Evolutionary conservation across 2,113 vertebrate species (phyloP).

Genomic region (Ameiurus melas): DNA sequence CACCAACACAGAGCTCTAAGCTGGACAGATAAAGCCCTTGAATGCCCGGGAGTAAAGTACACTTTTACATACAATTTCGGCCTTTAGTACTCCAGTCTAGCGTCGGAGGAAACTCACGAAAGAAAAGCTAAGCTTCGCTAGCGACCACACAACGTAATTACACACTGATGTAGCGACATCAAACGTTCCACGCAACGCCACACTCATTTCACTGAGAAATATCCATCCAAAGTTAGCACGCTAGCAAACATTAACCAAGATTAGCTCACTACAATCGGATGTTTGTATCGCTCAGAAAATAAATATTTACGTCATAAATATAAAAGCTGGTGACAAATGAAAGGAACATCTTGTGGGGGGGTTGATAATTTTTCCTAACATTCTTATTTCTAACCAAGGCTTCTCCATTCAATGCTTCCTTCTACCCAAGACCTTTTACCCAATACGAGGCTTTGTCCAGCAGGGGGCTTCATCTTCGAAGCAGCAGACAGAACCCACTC

Average conservation of each 20-base stretch:
- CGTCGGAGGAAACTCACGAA: not conserved
- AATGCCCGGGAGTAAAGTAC: not conserved
- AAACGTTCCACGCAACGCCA: not conserved
- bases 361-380: not conserved
- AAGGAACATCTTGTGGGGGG: not conserved
- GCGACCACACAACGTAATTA: no score
- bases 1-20: not conserved
- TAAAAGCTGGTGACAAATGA: not conserved
- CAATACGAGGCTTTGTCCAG: not conserved
- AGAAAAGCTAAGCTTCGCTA: no score
- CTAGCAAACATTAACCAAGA: not conserved
- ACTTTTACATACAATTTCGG: not conserved
- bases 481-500: not conserved
- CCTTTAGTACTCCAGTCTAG: not conserved
- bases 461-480: not conserved
- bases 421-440: not conserved
- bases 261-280: not conserved
- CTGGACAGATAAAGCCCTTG: not conserved
- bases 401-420: not conserved
- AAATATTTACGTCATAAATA: no score
- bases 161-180: not conserved
- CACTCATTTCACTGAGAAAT: not conserved
- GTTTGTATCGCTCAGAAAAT: not conserved
- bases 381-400: not conserved
- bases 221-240: not conserved